Evolutionary conservation across 2,888 invertebrate species (phyloP), one percentile per base, ranked within the genome.

Genomic region (Lepidonotus clava): DNA sequence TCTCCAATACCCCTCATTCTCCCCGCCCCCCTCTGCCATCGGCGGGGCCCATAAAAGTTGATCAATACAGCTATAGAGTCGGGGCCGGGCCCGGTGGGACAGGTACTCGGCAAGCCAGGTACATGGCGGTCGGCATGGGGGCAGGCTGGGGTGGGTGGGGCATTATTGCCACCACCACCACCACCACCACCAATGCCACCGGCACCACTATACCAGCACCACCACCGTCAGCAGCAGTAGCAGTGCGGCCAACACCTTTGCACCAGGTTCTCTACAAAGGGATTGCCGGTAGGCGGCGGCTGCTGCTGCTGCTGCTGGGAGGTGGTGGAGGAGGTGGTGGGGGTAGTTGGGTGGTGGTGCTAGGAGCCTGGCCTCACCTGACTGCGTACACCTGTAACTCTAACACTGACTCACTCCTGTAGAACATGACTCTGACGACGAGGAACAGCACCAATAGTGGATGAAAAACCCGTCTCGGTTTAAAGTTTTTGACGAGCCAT

Each of bases 21-120:
- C 38, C 34, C 38, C 71, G 36, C 71, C 71, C 71, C 21, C 38
- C n/a, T 0, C 8, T 18, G 71, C n/a, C n/a, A n/a, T n/a, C 71
- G 71, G 71, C 5, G 66, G 32, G 71, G 71, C 71, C 71, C 24
- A 71, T 71, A 34, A 34, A 71, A 71, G 71, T 71, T 71, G 71
- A 71, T 71, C 71, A 71, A 71, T 71, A 71, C 24, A 61, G 61
- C 61, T 61, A 61, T 32, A 61, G 21, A 2, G 61, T 61, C 24
- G 46, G 71, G 71, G 71, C 38, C 18, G 71, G 71, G 36, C 38
- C 71, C 71, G 71, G 38, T 71, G 71, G 71, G 71, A 38, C 71
- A 71, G 71, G 71, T 71, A 71, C 38, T 38, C 71, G n/a, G 71
- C 8, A 34, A 18, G 38, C 71, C 71, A 71, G 71, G 71, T 71